These are phyloP conservation scores for Agriopis aurantiaria DNA, from an alignment of 2,888 invertebrate species.

Conservation along the genomic window DNA sequence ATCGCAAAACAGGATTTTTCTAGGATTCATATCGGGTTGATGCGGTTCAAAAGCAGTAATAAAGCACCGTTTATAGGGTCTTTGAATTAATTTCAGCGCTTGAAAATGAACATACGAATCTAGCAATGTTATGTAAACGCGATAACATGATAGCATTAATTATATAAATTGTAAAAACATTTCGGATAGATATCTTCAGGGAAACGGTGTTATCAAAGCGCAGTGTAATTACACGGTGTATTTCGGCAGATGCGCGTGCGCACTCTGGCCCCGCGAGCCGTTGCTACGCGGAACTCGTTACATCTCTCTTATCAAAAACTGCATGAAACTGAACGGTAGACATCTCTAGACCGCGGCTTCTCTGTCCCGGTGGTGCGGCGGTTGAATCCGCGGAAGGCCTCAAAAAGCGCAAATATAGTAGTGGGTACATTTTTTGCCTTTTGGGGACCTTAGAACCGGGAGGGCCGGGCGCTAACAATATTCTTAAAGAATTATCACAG, in stretches of 20 bases:
- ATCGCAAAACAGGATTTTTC: no score
- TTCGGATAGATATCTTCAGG: neutral
- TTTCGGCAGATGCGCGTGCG: constrained; percentile 1
- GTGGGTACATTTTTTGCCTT: no score
- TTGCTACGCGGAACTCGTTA: neutral
- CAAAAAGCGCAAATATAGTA: no score
- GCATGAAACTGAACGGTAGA: neutral
- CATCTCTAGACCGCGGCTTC: neutral
- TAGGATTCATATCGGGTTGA: no score
- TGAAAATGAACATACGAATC: neutral
- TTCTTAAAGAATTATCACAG: no score
- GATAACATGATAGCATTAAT: neutral
- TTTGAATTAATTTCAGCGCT: neutral
- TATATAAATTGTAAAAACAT: neutral
- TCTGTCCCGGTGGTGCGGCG: no score
- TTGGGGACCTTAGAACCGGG: no score
- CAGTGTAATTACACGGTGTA: neutral
- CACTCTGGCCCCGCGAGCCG: neutral
- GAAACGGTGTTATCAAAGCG: neutral
- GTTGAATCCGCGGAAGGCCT: no score
- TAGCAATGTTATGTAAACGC: constrained; percentile 5
- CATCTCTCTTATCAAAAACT: neutral
- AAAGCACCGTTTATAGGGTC: neutral
- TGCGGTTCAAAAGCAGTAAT: no score
- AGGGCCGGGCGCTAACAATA: no score